Conservation (phyloP, 23 tunicate genomes). For the Ascidia mentula region DNA sequence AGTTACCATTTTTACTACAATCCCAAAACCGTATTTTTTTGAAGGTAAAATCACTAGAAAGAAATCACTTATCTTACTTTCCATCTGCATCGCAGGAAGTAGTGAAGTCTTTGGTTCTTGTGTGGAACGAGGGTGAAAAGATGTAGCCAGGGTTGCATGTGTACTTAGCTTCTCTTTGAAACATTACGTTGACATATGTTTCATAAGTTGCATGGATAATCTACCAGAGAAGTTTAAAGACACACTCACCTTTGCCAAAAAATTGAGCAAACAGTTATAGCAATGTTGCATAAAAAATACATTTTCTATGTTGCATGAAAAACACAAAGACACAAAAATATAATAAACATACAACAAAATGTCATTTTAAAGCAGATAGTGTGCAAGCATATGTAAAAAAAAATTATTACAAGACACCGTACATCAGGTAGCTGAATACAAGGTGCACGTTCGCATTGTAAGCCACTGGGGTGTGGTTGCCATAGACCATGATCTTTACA, state of each 20-base stretch:
- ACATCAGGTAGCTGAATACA: conserved; percentile 36
- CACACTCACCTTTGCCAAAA: no score
- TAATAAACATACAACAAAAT: no score
- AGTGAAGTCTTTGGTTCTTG: conserved; percentile 38
- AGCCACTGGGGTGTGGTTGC: conserved; percentile 15
- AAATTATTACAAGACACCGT: no score
- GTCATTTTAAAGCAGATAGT: no score
- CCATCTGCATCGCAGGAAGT: conserved; percentile 32
- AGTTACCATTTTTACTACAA: no score
- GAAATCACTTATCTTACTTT: conserved; percentile 28
- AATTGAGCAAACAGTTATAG: no score
- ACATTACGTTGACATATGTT: conserved; percentile 15
- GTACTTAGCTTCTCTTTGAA: conserved; percentile 36
- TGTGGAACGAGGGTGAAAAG: conserved; percentile 23
- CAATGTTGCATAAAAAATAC: no score
- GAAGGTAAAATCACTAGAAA: no score
- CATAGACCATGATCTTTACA: conserved; percentile 29
- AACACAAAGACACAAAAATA: no score
- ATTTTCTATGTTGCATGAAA: no score
- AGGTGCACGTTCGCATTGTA: conserved; percentile 13
- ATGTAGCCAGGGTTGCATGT: conserved; percentile 27
- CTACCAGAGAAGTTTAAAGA: conserved; percentile 6
- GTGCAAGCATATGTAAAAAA: no score
- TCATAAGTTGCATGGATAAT: conserved; percentile 17
- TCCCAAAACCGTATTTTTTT: no score